Evolutionary conservation across 1,140 invertebrate species (phyloP).

Genomic region (Chrysomallon squamiferum): DNA sequence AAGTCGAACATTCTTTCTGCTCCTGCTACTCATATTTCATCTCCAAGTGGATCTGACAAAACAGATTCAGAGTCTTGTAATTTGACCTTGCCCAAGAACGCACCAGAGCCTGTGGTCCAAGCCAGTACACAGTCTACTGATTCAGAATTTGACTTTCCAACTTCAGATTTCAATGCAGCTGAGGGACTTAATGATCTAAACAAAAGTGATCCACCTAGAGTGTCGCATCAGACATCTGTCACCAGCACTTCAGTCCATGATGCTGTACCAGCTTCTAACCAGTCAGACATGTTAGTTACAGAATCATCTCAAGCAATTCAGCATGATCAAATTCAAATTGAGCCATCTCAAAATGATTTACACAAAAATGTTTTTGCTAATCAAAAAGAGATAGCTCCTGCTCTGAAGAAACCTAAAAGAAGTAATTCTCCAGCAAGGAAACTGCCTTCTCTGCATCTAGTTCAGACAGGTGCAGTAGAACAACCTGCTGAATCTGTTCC

Average conservation of each 20-base stretch:
- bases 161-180: constrained; percentile 53
- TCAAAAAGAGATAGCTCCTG: background rate
- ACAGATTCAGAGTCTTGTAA: constrained; percentile 54
- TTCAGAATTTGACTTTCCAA: constrained; percentile 57
- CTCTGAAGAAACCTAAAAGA: constrained; percentile 3
- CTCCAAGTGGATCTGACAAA: constrained; percentile 49
- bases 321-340: no score
- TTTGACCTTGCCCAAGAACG: constrained; percentile 31
- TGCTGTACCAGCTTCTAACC: no score
- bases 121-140: constrained; percentile 38
- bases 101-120: constrained; percentile 6
- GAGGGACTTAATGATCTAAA: constrained; percentile 58
- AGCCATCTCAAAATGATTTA: no score
- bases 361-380: no score
- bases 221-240: no score
- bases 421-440: constrained; percentile 8
- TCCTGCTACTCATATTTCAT: constrained; percentile 29
- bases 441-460: background rate
- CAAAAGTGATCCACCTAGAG: constrained; percentile 20
- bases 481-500: background rate
- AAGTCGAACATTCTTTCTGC: constrained; percentile 14
- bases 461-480: background rate
- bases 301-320: no score
- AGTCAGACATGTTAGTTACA: no score
- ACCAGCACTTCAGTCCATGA: no score